phyloP scores from a whole-genome alignment of 2,888 invertebrate species.

The Drosophila mettleri region DNA sequence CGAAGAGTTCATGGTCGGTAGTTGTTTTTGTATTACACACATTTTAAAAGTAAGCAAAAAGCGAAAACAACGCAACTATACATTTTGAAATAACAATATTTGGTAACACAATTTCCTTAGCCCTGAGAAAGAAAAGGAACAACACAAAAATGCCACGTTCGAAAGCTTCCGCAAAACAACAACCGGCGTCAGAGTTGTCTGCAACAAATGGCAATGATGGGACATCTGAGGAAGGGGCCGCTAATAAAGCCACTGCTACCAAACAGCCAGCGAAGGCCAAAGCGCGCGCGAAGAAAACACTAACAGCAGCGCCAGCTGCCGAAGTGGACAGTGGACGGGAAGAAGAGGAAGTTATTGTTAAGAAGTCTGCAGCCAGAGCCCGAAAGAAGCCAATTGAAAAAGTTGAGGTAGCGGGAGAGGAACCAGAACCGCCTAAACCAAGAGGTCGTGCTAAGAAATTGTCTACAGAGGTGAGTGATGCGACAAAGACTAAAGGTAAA shows the following conservation, averaged over 20 bases:
- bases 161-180: constrained; percentile 58
- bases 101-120: not conserved
- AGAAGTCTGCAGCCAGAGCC: constrained; percentile 22
- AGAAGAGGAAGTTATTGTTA: constrained; percentile 12
- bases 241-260: constrained; percentile 14
- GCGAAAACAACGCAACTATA: not conserved
- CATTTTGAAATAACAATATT: not conserved
- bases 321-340: constrained; percentile 11
- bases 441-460: constrained; percentile 50
- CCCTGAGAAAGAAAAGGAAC: not conserved
- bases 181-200: constrained; percentile 30
- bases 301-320: constrained; percentile 15
- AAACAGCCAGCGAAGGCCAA: constrained; percentile 53
- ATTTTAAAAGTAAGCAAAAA: constrained; percentile 7
- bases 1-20: constrained; percentile 29
- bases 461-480: constrained; percentile 21
- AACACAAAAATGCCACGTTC: constrained; percentile 66
- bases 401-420: constrained; percentile 13
- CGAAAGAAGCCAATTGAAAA: constrained; percentile 18
- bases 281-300: constrained; percentile 55
- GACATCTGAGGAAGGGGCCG: constrained; percentile 8
- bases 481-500: constrained; percentile 11
- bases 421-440: constrained; percentile 18
- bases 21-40: constrained; percentile 10
- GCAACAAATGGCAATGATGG: constrained; percentile 49